phyloP scores from a whole-genome alignment of 2,888 invertebrate species.

The Pollenia angustigena region DNA sequence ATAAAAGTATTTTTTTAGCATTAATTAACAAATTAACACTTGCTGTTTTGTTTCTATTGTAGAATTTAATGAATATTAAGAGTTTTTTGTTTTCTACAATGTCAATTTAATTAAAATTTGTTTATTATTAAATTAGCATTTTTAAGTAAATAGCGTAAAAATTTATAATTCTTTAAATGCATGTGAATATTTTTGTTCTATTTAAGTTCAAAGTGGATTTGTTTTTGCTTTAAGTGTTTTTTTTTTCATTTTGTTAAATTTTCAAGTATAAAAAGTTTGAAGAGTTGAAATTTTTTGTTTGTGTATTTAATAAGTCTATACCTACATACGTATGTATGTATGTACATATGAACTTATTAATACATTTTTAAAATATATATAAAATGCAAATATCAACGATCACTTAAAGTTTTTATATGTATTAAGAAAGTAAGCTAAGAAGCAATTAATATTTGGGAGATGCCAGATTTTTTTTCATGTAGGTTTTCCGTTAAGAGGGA shows the following conservation, averaged over 20 bases:
- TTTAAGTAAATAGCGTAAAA: constrained; percentile 34
- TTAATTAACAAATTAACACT: constrained; percentile 44
- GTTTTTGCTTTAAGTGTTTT: constrained; percentile 9
- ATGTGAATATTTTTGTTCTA: constrained; percentile 5
- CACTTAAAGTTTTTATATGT: neutral
- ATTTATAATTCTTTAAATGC: constrained; percentile 34
- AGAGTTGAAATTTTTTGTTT: constrained; percentile 39
- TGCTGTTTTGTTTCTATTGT: constrained; percentile 9
- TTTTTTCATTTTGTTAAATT: neutral
- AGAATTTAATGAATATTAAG: neutral
- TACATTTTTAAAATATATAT: constrained; percentile 24
- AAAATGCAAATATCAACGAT: constrained; percentile 43
- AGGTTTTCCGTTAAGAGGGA: too few relatives aligned
- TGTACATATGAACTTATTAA: constrained; percentile 44
- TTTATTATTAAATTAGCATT: constrained; percentile 60
- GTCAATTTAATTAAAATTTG: constrained; percentile 50
- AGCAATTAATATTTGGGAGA: too few relatives aligned
- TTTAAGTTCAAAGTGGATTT: constrained; percentile 11
- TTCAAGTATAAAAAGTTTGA: constrained; percentile 15
- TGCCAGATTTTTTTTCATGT: too few relatives aligned
- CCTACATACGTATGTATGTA: neutral
- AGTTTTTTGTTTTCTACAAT: constrained; percentile 44
- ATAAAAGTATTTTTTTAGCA: constrained; percentile 28
- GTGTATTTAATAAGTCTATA: neutral
- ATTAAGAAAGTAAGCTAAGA: too few relatives aligned